Percentiles rank a stretch among this genome's conserved stretches.
Conservation (phyloP, 1,140 invertebrate genomes). For the Sycophila sp. region DNA sequence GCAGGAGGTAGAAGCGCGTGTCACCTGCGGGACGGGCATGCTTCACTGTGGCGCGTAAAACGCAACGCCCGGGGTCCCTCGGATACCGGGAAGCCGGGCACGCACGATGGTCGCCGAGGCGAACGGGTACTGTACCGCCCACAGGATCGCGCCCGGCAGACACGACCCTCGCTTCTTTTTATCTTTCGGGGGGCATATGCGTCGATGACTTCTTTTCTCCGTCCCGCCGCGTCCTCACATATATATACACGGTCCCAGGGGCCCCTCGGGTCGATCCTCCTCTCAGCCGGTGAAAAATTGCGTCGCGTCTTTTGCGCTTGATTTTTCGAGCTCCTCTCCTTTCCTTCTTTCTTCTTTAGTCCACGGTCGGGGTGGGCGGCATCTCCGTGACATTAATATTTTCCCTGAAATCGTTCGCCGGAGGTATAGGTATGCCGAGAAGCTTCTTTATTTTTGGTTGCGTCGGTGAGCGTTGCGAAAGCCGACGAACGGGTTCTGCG, state of each 20-base stretch:
- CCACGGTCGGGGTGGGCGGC: slow-evolving; percentile 25
- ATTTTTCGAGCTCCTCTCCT: slow-evolving; percentile 24
- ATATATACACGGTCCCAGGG: too few species aligned
- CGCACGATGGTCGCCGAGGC: neutral
- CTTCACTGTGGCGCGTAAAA: slow-evolving; percentile 11
- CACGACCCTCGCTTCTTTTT: slow-evolving; percentile 30
- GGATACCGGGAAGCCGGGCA: slow-evolving; percentile 25
- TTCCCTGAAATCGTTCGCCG: slow-evolving; percentile 32
- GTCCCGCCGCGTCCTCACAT: too few species aligned
- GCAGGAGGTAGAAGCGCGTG: slow-evolving; percentile 1
- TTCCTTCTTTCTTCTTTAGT: slow-evolving; percentile 26
- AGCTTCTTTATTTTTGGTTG: neutral
- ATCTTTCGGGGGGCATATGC: neutral
- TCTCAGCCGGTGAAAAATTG: slow-evolving; percentile 33
- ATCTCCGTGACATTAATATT: slow-evolving; percentile 39
- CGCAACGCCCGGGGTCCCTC: slow-evolving; percentile 1
- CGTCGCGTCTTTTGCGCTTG: slow-evolving; percentile 22
- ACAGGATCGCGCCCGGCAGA: slow-evolving; percentile 18
- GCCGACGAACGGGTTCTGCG: neutral
- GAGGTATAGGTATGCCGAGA: neutral
- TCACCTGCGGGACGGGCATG: slow-evolving; percentile 22
- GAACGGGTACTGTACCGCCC: slow-evolving; percentile 33
- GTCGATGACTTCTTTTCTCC: too few species aligned
- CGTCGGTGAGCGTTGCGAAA: slow-evolving; percentile 20
- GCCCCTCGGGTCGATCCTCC: slow-evolving; percentile 1